Evolutionary conservation across 2,888 invertebrate genomes (phyloP).

Genomic region (Hedychridium roseum): DNA sequence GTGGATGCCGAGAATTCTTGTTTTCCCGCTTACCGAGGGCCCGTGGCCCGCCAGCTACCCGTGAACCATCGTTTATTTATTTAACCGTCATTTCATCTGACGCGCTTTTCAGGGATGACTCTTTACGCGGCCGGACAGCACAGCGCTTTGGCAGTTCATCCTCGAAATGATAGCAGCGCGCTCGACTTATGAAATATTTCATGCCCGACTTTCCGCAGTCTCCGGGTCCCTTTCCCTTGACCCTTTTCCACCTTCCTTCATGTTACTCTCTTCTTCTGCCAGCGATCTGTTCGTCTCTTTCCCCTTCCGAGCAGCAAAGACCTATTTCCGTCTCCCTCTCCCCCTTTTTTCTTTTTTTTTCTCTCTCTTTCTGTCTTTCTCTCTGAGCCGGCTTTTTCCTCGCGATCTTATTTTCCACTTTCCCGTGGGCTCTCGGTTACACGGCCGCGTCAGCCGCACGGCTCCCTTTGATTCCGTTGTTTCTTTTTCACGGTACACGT

Average conservation of each 20-base stretch:
- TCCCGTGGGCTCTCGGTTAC: no score
- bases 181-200: constrained; percentile 33
- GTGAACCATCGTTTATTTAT: constrained; percentile 34
- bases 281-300: background rate
- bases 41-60: constrained; percentile 4
- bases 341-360: no score
- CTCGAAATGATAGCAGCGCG: constrained; percentile 30
- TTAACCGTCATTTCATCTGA: constrained; percentile 36
- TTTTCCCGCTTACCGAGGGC: constrained; percentile 16
- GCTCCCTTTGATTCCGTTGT: no score
- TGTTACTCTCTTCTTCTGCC: background rate
- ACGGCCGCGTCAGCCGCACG: no score
- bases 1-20: constrained; percentile 15
- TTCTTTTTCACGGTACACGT: no score
- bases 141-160: constrained; percentile 29
- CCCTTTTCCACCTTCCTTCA: background rate
- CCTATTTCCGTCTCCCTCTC: background rate
- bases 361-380: no score
- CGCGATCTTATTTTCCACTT: no score
- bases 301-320: background rate
- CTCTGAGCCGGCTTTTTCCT: background rate
- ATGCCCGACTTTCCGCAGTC: constrained; percentile 11
- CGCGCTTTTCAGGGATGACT: no score
- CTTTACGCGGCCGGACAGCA: no score
- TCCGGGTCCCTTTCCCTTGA: background rate